A percentile compares a stretch with the other conserved stretches of the same genome.
Evolutionary conservation across 1,140 invertebrate genomes (phyloP).

Genomic region (Cataglyphis hispanica): DNA sequence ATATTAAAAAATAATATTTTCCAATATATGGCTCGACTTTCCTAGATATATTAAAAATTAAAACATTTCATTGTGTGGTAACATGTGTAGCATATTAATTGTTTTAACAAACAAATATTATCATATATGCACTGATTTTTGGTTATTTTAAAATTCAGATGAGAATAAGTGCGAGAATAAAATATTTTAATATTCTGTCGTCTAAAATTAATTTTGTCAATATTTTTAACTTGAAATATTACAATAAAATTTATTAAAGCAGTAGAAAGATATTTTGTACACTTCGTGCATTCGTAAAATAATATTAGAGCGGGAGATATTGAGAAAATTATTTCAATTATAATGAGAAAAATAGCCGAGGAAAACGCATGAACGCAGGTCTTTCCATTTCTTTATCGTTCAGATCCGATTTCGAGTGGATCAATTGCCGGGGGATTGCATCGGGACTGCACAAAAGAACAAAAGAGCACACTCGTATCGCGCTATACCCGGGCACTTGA

Average conservation of each 20-base stretch:
- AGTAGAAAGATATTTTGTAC: neutral
- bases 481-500: neutral
- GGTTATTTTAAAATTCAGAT: neutral
- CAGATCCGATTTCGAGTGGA: constrained; percentile 31
- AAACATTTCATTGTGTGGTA: neutral
- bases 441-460: constrained; percentile 35
- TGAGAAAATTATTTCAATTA: neutral
- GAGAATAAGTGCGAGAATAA: neutral
- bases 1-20: neutral
- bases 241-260: neutral
- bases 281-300: neutral
- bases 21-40: neutral
- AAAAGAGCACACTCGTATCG: constrained; percentile 19
- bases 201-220: neutral
- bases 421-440: constrained; percentile 46
- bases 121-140: neutral
- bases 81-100: neutral
- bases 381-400: constrained; percentile 1
- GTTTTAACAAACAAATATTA: neutral
- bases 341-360: constrained; percentile 21
- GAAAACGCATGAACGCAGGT: neutral
- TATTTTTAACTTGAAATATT: neutral
- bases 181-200: neutral
- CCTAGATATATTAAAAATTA: neutral
- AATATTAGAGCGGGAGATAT: no score